phyloP scores from a whole-genome alignment of 2,113 vertebrate species.

The Amazona vittata region DNA sequence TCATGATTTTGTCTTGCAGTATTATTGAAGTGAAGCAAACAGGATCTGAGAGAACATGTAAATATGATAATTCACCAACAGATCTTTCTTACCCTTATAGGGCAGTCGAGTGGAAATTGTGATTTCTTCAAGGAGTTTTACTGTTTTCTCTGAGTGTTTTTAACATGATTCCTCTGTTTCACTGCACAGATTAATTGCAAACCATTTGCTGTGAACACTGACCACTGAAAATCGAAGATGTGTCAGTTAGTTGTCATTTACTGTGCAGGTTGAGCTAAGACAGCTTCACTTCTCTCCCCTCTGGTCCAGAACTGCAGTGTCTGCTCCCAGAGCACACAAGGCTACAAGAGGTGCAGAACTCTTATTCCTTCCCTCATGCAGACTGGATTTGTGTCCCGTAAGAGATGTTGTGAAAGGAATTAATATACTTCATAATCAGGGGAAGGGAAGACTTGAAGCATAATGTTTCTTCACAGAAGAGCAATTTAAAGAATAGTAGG shows the following conservation, averaged over 20 bases:
- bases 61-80: neutral
- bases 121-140: neutral
- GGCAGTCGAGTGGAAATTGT: neutral
- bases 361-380: fast-evolving
- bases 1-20: neutral
- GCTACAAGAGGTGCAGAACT: neutral
- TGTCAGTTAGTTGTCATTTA: neutral
- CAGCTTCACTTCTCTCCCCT: neutral
- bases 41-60: neutral
- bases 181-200: neutral
- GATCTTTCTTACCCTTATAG: neutral
- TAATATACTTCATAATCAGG: neutral
- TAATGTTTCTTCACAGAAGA: neutral
- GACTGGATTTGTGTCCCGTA: neutral
- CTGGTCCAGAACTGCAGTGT: neutral
- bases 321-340: neutral
- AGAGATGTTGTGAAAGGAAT: neutral
- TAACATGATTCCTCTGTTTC: neutral
- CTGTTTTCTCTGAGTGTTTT: neutral
- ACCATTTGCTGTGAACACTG: neutral
- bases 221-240: neutral
- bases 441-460: neutral
- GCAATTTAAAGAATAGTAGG: neutral
- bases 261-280: neutral
- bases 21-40: neutral